Percentiles rank a stretch among this genome's conserved stretches.
These are phyloP conservation scores for Vollenhovia emeryi DNA, from an alignment of 1,140 invertebrate species.

Conservation along the genomic window DNA sequence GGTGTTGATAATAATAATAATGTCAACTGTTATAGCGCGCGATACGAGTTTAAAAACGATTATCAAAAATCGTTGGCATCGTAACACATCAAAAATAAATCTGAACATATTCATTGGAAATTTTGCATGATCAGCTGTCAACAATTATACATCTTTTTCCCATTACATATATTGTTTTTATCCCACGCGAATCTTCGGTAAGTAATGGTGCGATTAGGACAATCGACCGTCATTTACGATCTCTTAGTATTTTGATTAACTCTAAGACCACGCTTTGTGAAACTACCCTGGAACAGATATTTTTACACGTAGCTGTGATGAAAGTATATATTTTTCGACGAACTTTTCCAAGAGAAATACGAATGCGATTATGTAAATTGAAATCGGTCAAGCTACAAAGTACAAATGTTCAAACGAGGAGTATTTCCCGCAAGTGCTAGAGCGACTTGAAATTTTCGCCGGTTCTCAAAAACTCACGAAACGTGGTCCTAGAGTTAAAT, in stretches of 20 bases:
- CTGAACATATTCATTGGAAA: background rate
- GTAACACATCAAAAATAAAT: background rate
- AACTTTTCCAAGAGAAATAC: background rate
- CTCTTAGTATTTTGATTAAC: background rate
- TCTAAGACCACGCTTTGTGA: background rate
- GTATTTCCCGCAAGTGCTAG: background rate
- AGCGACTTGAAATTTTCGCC: background rate
- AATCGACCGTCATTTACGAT: background rate
- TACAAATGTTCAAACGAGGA: background rate
- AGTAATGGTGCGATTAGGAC: background rate
- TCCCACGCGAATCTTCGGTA: background rate
- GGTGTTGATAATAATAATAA: conserved; percentile 31
- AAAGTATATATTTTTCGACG: background rate
- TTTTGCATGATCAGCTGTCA: background rate
- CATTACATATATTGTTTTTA: conserved; percentile 8
- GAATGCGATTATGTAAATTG: background rate
- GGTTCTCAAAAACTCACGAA: background rate
- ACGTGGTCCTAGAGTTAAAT: background rate
- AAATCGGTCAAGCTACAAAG: background rate
- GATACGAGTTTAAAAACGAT: background rate
- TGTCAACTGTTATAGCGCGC: background rate
- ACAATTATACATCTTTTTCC: background rate
- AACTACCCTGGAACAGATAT: background rate
- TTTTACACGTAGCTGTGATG: background rate
- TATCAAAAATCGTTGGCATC: background rate